Conservation (phyloP, 2,888 invertebrate species). For the Dasysyrphus tricinctus region DNA sequence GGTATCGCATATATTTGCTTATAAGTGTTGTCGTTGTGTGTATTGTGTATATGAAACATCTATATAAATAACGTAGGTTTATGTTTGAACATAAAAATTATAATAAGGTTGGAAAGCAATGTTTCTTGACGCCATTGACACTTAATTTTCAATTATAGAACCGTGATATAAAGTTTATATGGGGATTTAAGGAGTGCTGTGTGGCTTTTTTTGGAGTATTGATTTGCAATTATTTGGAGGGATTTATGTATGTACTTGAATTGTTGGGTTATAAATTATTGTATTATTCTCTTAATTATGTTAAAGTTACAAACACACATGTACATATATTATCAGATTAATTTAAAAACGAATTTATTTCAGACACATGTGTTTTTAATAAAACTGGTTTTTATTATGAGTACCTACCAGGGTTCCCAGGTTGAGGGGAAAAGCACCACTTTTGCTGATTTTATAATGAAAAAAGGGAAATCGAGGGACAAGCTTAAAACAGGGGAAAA, state of each 20-base stretch:
- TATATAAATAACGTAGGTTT: constrained; percentile 27
- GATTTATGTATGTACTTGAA: constrained; percentile 6
- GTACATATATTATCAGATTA: background rate
- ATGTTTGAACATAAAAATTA: constrained; percentile 58
- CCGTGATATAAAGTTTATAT: constrained; percentile 33
- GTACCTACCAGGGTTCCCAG: too few species aligned
- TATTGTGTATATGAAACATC: background rate
- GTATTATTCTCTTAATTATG: constrained; percentile 1
- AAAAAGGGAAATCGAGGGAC: too few species aligned
- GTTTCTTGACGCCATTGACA: constrained; percentile 45
- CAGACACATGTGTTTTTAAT: too few species aligned
- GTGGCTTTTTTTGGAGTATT: constrained; percentile 10
- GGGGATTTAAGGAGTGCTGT: constrained; percentile 24
- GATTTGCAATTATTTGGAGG: constrained; percentile 20
- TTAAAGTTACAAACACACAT: background rate
- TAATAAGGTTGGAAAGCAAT: constrained; percentile 38
- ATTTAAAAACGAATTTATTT: too few species aligned
- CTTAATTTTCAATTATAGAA: constrained; percentile 59
- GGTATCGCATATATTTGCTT: constrained; percentile 35
- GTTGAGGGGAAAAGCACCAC: too few species aligned
- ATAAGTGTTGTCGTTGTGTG: constrained; percentile 17
- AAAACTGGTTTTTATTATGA: too few species aligned
- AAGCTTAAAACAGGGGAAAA: too few species aligned
- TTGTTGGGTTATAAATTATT: constrained; percentile 1
- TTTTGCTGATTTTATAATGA: too few species aligned